Percentiles rank a stretch among this genome's conserved stretches.
phyloP scores from a whole-genome alignment of 2,888 invertebrate genomes.

The Acrocyrtus sp. region DNA sequence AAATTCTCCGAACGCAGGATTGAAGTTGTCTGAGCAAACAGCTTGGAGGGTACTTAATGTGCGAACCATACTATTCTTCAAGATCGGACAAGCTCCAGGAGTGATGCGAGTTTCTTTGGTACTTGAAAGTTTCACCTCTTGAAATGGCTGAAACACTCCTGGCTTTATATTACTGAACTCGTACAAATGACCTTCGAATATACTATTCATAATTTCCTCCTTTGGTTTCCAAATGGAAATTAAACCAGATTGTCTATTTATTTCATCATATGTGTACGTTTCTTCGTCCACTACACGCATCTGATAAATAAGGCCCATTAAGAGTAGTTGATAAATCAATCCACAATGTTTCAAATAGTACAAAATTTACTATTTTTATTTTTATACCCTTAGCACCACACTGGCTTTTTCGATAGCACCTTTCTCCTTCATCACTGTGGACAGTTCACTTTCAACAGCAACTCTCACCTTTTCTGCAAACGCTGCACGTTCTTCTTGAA shows the following conservation, averaged over 20 bases:
- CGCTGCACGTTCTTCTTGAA: not conserved
- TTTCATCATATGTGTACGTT: not conserved
- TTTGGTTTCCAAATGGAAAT: constrained; percentile 11
- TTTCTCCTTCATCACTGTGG: not conserved
- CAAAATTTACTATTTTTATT: too few species aligned
- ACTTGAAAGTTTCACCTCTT: not conserved
- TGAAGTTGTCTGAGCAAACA: not conserved
- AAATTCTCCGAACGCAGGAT: constrained; percentile 4
- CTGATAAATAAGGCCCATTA: not conserved
- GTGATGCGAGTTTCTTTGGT: not conserved
- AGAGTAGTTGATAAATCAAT: not conserved
- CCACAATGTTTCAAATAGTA: not conserved
- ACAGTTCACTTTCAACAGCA: not conserved
- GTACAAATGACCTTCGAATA: not conserved
- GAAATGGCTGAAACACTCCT: not conserved
- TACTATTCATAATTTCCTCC: not conserved
- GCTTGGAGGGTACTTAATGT: not conserved
- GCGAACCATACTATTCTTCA: not conserved
- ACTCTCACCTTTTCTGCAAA: not conserved
- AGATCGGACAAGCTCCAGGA: not conserved
- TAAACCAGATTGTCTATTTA: not conserved
- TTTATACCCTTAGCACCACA: not conserved
- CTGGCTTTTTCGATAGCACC: too few species aligned
- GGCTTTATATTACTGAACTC: not conserved
- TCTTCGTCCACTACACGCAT: not conserved